A percentile compares a stretch with the other conserved stretches of the same genome.
These are phyloP conservation scores for Galago senegalensis DNA, from an alignment of 2,797 vertebrate species.

Conservation along the genomic window DNA sequence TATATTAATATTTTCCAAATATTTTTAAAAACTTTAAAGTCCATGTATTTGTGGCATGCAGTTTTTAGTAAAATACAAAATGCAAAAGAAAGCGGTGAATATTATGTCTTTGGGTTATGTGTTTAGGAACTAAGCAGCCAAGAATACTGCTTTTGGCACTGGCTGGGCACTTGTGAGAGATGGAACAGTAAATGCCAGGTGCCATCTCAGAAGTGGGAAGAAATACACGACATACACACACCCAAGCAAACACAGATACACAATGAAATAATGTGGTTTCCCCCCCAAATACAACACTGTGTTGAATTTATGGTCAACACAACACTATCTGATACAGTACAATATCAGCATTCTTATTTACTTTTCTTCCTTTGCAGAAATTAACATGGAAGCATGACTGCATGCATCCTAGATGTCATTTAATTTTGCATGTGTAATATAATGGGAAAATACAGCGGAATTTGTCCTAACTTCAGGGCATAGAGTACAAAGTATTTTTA, in stretches of 20 bases:
- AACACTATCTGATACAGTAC: fast-evolving
- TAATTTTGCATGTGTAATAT: background rate
- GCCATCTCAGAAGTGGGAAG: background rate
- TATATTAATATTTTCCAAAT: slow-evolving; percentile 75
- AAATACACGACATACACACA: background rate
- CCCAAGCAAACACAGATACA: background rate
- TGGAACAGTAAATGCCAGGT: background rate
- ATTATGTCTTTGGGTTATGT: fast-evolving
- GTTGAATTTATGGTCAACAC: background rate
- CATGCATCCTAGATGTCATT: background rate
- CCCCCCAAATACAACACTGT: background rate
- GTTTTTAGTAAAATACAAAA: slow-evolving; percentile 56
- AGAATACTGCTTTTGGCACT: background rate
- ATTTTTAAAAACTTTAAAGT: slow-evolving; percentile 66
- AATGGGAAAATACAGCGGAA: background rate
- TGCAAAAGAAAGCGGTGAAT: fast-evolving
- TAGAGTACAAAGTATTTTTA: background rate
- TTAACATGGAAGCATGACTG: background rate
- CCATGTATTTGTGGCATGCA: slow-evolving; percentile 66
- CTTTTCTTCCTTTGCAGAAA: background rate
- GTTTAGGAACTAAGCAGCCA: background rate
- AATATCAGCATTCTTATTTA: background rate
- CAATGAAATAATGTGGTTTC: background rate
- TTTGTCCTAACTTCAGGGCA: background rate
- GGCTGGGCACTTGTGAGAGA: background rate